Evolutionary conservation across 2,113 vertebrate species (phyloP), one percentile per base, ranked within the genome.

Genomic region (Struthidea cinerea): DNA sequence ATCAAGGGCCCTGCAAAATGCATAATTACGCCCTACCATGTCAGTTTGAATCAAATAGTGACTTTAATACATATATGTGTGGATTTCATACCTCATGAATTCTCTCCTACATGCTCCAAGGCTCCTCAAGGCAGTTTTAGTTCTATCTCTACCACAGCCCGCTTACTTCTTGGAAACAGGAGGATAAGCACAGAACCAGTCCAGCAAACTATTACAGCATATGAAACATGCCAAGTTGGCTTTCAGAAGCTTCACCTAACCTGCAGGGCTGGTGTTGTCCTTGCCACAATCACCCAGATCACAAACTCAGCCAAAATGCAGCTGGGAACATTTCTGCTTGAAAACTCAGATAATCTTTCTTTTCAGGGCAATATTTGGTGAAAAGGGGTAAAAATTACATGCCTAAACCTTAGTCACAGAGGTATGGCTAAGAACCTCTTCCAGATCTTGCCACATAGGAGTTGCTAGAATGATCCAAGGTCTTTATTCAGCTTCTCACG

Each of bases 111-210:
- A 10, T 50, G 55, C 44, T 79, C 15, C 49, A 68, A 13, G 24
- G 61, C 30, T 89, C 69, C 68, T 57, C 42, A 67, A 70, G 73
- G 87, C 78, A 88, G 9, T 79, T 94, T 47, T 47, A 71, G 23
- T 39, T 92, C 47, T 71, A 75, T 24, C 42, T 81, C n/a, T 26
- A 70, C 27, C 41, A 81, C 55, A 94, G 56, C 15, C 56, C 78
- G 42, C 78, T 37, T 65, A 60, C 16, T 70, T 52, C 74, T 73
- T 73, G 67, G 61, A 82, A 96, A 56, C 30, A 46, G 52, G 3
- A 93, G 33, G 33, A 52, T 75, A 79, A 93, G 44, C 61, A 85
- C 28, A 93, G 56, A 97, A 94, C 52, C 53, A 87, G 90, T 84
- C 61, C 70, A 85, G 74, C 69, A 82, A 84, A 94, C 61, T 44